phyloP scores from a whole-genome alignment of 1,140 invertebrate species.

The Drosophila oshimai region DNA sequence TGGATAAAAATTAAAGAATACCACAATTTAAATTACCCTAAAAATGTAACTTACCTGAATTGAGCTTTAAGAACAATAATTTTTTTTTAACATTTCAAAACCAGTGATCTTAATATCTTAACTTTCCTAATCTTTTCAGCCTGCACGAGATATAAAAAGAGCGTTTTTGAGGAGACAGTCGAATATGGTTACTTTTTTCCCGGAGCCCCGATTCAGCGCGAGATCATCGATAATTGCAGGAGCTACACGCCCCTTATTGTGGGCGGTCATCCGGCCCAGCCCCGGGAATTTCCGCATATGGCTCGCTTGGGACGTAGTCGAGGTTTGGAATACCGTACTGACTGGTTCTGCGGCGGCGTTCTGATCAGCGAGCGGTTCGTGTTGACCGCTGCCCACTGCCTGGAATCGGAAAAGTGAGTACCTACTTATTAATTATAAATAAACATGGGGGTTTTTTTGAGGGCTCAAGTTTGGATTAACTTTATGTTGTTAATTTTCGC shows the following conservation, averaged over 20 bases:
- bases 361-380: slow-evolving; percentile 79
- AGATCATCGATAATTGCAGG: slow-evolving; percentile 52
- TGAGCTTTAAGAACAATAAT: not conserved
- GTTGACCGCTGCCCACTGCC: slow-evolving; percentile 82
- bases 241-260: slow-evolving; percentile 63
- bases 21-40: too few relatives aligned
- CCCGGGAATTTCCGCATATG: slow-evolving; percentile 82
- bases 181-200: slow-evolving; percentile 54
- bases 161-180: slow-evolving; percentile 54
- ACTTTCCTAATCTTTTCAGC: slow-evolving; percentile 9
- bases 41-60: too few relatives aligned
- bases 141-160: slow-evolving; percentile 50
- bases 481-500: too few relatives aligned
- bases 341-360: slow-evolving; percentile 81
- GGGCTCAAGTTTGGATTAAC: too few relatives aligned
- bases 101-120: too few relatives aligned
- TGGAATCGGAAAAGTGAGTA: slow-evolving; percentile 58
- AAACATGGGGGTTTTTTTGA: too few relatives aligned
- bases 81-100: too few relatives aligned
- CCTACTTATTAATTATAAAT: too few relatives aligned
- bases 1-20: not conserved
- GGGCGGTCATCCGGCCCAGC: slow-evolving; percentile 61
- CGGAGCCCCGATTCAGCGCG: slow-evolving; percentile 36
- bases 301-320: slow-evolving; percentile 65
- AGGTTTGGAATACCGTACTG: not conserved